Evolutionary conservation across 2,113 vertebrate species (phyloP).

Genomic region (Malurus elegans): DNA sequence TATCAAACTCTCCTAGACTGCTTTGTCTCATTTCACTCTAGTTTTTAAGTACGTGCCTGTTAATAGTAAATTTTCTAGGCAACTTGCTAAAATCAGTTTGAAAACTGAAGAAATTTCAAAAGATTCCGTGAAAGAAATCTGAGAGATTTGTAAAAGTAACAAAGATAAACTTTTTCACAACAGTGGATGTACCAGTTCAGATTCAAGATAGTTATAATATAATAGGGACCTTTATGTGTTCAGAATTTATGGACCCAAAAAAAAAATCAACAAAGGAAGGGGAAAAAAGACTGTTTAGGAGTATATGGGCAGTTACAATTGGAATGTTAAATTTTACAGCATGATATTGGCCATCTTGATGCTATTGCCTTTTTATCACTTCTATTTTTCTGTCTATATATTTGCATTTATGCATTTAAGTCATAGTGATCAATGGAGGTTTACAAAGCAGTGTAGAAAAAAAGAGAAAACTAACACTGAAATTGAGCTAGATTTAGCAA

Average conservation of each 20-base stretch:
- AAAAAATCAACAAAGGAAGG: not conserved
- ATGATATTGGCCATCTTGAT: not conserved
- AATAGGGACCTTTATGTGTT: not conserved
- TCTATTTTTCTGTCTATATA: not conserved
- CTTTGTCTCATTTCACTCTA: not conserved
- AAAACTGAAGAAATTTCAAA: not conserved
- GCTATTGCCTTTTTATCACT: not conserved
- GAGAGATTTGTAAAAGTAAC: not conserved
- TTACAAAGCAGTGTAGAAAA: not conserved
- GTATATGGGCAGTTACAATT: not conserved
- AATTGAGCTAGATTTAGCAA: not conserved
- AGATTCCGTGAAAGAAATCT: not conserved
- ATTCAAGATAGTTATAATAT: not conserved
- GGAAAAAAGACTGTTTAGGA: not conserved
- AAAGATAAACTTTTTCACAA: not conserved
- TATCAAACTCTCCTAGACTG: not conserved
- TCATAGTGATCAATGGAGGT: not conserved
- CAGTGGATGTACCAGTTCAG: not conserved
- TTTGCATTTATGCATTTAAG: not conserved
- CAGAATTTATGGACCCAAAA: not conserved
- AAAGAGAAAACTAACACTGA: not conserved
- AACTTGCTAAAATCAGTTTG: not conserved
- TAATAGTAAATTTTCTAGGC: not conserved
- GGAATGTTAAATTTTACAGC: not conserved
- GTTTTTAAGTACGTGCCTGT: not conserved